These are phyloP conservation scores for Hypercompe scribonia DNA, from an alignment of 2,888 invertebrate species.

Conservation along the genomic window DNA sequence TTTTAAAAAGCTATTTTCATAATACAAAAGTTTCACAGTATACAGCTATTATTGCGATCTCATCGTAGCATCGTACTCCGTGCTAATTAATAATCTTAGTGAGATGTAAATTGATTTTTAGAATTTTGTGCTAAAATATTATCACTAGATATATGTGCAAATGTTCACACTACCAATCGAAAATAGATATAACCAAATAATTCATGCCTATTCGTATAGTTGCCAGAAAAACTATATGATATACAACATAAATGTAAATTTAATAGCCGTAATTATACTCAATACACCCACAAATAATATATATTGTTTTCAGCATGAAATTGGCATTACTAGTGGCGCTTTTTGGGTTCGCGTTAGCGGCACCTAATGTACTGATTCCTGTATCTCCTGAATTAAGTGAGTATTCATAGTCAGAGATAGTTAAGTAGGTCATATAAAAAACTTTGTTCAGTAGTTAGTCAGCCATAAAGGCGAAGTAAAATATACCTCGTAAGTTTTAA, in stretches of 20 bases:
- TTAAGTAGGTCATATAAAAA: not conserved
- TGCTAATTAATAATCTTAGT: not conserved
- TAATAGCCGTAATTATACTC: not conserved
- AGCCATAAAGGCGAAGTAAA: too few species aligned
- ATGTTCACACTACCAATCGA: not conserved
- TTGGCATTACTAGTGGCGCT: slow-evolving; percentile 63
- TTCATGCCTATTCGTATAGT: not conserved
- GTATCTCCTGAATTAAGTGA: slow-evolving; percentile 40
- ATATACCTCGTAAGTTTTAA: too few species aligned
- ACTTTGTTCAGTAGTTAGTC: too few species aligned
- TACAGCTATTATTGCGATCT: not conserved
- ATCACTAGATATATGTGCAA: not conserved
- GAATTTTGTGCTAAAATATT: not conserved
- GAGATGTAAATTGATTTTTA: not conserved
- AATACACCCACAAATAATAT: slow-evolving; percentile 8
- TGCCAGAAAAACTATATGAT: not conserved
- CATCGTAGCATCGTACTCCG: not conserved
- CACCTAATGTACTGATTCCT: slow-evolving; percentile 54
- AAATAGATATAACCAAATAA: not conserved
- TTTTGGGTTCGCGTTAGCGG: slow-evolving; percentile 66
- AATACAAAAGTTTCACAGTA: not conserved
- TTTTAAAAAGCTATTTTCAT: too few species aligned
- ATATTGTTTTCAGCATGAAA: slow-evolving; percentile 71
- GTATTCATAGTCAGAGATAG: slow-evolving; percentile 35
- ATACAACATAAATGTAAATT: not conserved